These are phyloP conservation scores for Tragelaphus imberbis DNA, from an alignment of 2,113 vertebrate genomes.

Conservation along the genomic window DNA sequence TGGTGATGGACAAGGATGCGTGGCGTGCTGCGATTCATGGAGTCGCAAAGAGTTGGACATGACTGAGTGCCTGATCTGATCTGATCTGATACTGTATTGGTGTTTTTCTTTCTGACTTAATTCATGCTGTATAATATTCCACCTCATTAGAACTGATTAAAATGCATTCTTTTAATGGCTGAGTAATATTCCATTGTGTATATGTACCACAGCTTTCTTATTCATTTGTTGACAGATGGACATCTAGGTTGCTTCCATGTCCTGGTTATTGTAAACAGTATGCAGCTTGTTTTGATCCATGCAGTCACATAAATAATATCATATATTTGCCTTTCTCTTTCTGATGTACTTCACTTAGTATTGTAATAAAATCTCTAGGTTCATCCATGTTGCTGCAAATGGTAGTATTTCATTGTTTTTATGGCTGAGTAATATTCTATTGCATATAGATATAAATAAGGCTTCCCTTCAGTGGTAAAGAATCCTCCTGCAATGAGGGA, in stretches of 20 bases:
- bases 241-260: neutral
- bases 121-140: neutral
- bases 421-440: neutral
- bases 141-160: neutral
- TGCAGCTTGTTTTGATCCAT: neutral
- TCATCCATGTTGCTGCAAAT: neutral
- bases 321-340: neutral
- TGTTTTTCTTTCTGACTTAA: too few species aligned
- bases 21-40: neutral
- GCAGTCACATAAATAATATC: neutral
- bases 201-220: neutral
- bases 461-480: neutral
- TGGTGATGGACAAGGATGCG: neutral
- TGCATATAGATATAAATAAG: neutral
- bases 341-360: neutral
- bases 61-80: neutral
- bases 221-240: neutral
- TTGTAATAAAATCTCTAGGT: neutral
- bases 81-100: too few species aligned
- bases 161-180: neutral
- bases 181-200: neutral
- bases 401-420: neutral
- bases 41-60: neutral
- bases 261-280: neutral
- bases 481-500: neutral